Evolutionary conservation across 2,797 vertebrate species (phyloP).

Genomic region (Craterocephalus amniculus): DNA sequence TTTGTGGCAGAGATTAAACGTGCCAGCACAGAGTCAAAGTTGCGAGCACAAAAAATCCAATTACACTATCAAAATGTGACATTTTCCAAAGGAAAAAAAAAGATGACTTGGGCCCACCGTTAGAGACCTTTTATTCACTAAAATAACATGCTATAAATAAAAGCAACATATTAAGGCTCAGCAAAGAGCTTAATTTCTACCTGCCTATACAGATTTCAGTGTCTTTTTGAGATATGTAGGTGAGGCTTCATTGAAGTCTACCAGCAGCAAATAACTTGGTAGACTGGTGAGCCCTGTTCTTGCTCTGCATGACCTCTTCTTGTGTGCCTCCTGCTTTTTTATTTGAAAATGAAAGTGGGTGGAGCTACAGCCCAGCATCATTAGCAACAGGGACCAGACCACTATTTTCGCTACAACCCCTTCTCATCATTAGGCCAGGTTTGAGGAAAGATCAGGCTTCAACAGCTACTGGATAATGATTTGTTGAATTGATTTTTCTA

Average conservation of each 20-base stretch:
- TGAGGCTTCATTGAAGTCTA: background rate
- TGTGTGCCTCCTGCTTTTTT: slow-evolving; percentile 35
- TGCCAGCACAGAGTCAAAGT: background rate
- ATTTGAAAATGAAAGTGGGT: slow-evolving; percentile 54
- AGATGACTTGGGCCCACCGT: background rate
- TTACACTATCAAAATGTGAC: no score
- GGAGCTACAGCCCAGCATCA: slow-evolving; percentile 67
- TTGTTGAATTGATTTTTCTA: background rate
- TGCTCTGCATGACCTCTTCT: slow-evolving; percentile 1
- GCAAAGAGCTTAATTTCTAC: background rate
- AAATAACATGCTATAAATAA: background rate
- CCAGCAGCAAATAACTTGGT: slow-evolving; percentile 1
- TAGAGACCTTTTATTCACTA: background rate
- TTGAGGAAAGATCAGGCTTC: no score
- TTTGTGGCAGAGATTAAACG: background rate
- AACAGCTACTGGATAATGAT: background rate
- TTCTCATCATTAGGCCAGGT: no score
- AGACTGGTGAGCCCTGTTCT: background rate
- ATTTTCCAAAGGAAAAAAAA: background rate
- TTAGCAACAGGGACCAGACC: no score
- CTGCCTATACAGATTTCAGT: slow-evolving; percentile 8
- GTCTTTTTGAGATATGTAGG: background rate
- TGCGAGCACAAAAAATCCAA: background rate
- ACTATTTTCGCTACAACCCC: no score
- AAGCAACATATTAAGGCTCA: background rate